Conservation (phyloP, 2,113 vertebrate genomes). For the Dipodomys stephensi region DNA sequence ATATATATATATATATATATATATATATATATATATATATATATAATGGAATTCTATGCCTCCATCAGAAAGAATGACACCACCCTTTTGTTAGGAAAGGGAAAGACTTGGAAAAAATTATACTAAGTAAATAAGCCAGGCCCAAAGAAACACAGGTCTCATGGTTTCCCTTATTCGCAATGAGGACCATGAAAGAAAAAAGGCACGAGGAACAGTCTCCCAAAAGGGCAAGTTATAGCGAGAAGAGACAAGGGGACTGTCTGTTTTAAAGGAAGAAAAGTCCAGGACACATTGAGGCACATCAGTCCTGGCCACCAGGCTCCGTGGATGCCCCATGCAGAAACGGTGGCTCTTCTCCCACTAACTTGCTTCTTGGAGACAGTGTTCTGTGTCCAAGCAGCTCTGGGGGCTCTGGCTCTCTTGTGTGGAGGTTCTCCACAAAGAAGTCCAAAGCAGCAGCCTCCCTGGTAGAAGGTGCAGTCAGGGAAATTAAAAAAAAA, state of each 20-base stretch:
- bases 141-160: background rate
- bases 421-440: background rate
- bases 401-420: background rate
- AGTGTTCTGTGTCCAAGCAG: background rate
- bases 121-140: too few relatives aligned
- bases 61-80: too few relatives aligned
- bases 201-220: background rate
- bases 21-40: too few relatives aligned
- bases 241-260: background rate
- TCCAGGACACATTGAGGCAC: slow-evolving; percentile 23
- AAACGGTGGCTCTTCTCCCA: background rate
- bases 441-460: background rate
- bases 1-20: too few relatives aligned
- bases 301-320: background rate
- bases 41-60: too few relatives aligned
- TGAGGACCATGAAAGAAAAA: background rate
- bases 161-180: background rate
- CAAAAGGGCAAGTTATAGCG: background rate
- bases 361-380: slow-evolving; percentile 37
- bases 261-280: slow-evolving; percentile 36
- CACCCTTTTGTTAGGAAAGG: too few relatives aligned
- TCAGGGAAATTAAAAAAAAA: background rate
- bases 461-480: background rate
- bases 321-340: background rate
- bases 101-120: too few relatives aligned